A percentile compares a stretch with the other conserved stretches of the same genome.
phyloP scores from a whole-genome alignment of 2,113 vertebrate genomes.

The Mugil cephalus region DNA sequence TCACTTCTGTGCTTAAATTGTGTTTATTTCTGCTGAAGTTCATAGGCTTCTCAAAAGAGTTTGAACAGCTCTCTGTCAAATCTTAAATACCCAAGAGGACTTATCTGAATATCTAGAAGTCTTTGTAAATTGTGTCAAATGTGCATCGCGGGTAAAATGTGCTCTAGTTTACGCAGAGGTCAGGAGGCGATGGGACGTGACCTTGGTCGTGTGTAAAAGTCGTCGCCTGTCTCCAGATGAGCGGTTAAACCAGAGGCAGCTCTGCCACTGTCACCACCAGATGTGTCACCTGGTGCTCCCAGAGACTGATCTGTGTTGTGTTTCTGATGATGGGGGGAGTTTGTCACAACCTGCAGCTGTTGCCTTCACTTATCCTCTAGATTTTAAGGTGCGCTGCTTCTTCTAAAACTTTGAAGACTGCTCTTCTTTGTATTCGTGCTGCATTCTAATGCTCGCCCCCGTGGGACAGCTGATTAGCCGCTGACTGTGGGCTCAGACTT shows the following conservation, averaged over 20 bases:
- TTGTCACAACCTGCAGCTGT: slow-evolving; percentile 13
- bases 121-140: not conserved
- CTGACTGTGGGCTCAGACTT: not conserved
- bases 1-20: not conserved
- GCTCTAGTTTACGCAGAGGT: slow-evolving; percentile 23
- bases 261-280: slow-evolving; percentile 40
- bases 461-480: slow-evolving; percentile 14
- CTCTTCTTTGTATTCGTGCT: no score
- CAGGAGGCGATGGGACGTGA: slow-evolving; percentile 37
- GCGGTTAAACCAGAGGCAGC: not conserved
- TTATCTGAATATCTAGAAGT: not conserved
- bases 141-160: not conserved
- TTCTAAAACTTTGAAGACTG: no score
- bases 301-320: slow-evolving; percentile 2
- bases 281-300: slow-evolving; percentile 33
- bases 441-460: not conserved
- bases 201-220: slow-evolving; percentile 61
- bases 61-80: not conserved
- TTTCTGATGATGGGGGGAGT: not conserved
- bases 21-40: slow-evolving; percentile 36
- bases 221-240: not conserved
- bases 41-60: not conserved
- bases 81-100: not conserved
- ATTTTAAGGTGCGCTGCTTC: no score
- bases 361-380: not conserved